phyloP scores from a whole-genome alignment of 2,888 invertebrate species.

The Pogonocherus hispidulus region DNA sequence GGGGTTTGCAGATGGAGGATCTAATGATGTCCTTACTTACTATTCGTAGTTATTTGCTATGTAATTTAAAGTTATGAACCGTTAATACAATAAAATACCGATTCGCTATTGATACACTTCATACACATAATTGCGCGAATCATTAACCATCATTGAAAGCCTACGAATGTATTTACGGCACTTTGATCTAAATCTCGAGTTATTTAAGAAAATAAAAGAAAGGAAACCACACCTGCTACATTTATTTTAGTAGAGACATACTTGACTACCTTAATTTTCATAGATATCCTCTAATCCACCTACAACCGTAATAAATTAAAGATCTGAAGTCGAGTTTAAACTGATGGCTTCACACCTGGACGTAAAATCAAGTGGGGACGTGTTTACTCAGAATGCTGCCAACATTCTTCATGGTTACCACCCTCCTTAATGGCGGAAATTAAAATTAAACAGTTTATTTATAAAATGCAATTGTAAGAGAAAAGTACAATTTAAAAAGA shows the following conservation, averaged over 20 bases:
- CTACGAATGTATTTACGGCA: neutral
- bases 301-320: conserved; percentile 32
- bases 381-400: conserved; percentile 20
- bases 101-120: too few species aligned
- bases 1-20: too few species aligned
- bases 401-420: conserved; percentile 17
- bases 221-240: conserved; percentile 26
- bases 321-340: conserved; percentile 20
- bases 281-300: conserved; percentile 34
- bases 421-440: conserved; percentile 11
- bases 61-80: too few species aligned
- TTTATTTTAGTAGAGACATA: conserved; percentile 34
- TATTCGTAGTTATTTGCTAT: too few species aligned
- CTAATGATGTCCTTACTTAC: too few species aligned
- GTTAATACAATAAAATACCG: too few species aligned
- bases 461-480: too few species aligned
- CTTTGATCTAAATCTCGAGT: neutral
- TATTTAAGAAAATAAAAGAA: neutral
- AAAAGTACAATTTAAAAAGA: too few species aligned
- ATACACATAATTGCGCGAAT: too few species aligned
- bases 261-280: conserved; percentile 36
- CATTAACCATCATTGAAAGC: neutral
- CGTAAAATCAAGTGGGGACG: conserved; percentile 9
- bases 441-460: conserved; percentile 25
- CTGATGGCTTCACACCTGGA: conserved; percentile 29